Conservation (phyloP, 2,113 vertebrate species). For the Podarcis raffonei region DNA sequence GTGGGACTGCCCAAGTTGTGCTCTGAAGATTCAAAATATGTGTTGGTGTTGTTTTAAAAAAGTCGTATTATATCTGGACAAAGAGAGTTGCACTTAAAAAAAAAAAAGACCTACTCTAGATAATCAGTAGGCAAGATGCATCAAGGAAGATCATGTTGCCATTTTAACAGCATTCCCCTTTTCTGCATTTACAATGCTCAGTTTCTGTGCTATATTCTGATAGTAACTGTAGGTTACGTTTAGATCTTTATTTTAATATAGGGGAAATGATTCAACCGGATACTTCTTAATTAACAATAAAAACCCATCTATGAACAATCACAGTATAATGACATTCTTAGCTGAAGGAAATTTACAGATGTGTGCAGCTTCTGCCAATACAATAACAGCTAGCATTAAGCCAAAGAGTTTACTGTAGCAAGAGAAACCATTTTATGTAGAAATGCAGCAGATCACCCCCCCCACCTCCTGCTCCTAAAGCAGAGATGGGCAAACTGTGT, state of each 20-base stretch:
- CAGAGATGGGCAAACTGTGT: too few relatives aligned
- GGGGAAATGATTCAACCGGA: slow-evolving; percentile 35
- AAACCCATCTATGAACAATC: slow-evolving; percentile 54
- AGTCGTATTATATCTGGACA: neutral
- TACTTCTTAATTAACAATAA: slow-evolving; percentile 8
- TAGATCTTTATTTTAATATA: slow-evolving; percentile 21
- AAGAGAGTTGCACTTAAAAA: neutral
- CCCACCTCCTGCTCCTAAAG: neutral
- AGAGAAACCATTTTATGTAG: slow-evolving; percentile 23
- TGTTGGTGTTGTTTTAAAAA: neutral
- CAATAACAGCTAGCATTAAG: slow-evolving; percentile 58
- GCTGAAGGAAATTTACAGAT: slow-evolving; percentile 67
- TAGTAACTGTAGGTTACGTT: slow-evolving; percentile 35
- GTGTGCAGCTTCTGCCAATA: slow-evolving; percentile 58
- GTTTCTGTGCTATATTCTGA: slow-evolving; percentile 48
- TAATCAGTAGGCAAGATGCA: slow-evolving; percentile 5
- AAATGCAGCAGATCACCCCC: neutral
- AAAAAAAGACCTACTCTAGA: neutral
- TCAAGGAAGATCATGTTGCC: slow-evolving; percentile 38
- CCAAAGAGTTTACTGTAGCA: slow-evolving; percentile 47
- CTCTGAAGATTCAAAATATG: slow-evolving; percentile 4
- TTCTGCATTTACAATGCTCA: slow-evolving; percentile 44
- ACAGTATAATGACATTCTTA: slow-evolving; percentile 47
- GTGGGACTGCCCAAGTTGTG: neutral
- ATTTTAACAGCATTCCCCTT: slow-evolving; percentile 35